Conservation (phyloP, 2,888 invertebrate species). For the Hemicrepidius hirtus region DNA sequence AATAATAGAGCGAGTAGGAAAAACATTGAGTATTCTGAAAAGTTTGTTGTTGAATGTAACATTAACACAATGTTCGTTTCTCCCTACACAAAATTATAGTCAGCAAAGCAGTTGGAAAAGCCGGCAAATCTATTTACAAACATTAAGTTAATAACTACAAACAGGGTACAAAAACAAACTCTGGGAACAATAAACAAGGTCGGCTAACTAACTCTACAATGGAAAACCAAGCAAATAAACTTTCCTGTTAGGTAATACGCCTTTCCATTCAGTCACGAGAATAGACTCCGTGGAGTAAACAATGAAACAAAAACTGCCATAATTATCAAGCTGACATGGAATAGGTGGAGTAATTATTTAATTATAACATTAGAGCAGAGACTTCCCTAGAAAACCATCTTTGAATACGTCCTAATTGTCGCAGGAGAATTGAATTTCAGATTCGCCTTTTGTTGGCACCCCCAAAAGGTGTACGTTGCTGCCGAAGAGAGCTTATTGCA, state of each 20-base stretch:
- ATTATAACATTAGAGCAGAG: constrained; percentile 64
- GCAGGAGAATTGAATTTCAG: constrained; percentile 48
- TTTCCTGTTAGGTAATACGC: constrained; percentile 52
- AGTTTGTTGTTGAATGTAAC: too few relatives aligned
- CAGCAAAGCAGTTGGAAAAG: constrained; percentile 25
- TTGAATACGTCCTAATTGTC: constrained; percentile 52
- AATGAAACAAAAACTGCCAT: constrained; percentile 57
- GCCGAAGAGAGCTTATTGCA: constrained; percentile 45
- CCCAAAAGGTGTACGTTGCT: constrained; percentile 30
- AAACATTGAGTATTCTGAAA: too few relatives aligned
- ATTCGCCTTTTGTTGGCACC: constrained; percentile 46
- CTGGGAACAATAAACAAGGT: constrained; percentile 49
- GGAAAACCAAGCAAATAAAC: constrained; percentile 51
- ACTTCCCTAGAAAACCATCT: constrained; percentile 46
- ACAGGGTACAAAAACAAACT: constrained; percentile 46
- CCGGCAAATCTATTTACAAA: constrained; percentile 41
- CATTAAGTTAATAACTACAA: constrained; percentile 43
- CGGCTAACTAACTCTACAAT: constrained; percentile 50
- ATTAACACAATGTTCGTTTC: not conserved
- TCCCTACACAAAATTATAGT: constrained; percentile 9
- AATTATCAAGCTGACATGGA: constrained; percentile 62
- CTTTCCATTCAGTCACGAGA: constrained; percentile 44
- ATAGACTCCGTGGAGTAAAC: constrained; percentile 48
- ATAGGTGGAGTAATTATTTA: constrained; percentile 70
- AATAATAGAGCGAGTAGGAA: too few relatives aligned